Percentiles rank a stretch among this genome's conserved stretches.
Evolutionary conservation across 2,888 invertebrate species (phyloP).

Genomic region (Habrosyne pyritoides): DNA sequence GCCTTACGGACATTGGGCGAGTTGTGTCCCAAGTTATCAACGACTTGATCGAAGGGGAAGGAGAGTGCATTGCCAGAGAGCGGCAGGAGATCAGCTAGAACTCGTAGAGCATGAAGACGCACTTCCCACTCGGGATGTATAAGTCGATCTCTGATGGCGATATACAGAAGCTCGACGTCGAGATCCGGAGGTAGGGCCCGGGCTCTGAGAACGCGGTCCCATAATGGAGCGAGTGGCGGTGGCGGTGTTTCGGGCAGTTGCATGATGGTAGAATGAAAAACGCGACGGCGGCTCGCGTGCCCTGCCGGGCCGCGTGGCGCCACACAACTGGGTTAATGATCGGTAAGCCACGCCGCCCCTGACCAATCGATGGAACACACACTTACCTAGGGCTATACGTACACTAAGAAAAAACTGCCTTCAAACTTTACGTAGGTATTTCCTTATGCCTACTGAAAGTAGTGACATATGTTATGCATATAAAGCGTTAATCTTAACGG

Average conservation of each 20-base stretch:
- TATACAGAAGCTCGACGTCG: slow-evolving; percentile 86
- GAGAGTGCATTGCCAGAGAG: slow-evolving; percentile 88
- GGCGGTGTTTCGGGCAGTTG: slow-evolving; percentile 77
- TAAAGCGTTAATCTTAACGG: neutral
- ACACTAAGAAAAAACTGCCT: slow-evolving; percentile 21
- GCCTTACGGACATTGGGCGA: slow-evolving; percentile 92
- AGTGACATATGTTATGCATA: neutral
- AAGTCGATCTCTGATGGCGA: slow-evolving; percentile 88
- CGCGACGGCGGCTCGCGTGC: slow-evolving; percentile 38
- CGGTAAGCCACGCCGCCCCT: slow-evolving; percentile 75
- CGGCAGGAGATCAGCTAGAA: slow-evolving; percentile 90
- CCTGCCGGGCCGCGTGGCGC: slow-evolving; percentile 77
- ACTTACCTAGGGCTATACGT: slow-evolving; percentile 26
- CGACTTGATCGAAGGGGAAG: slow-evolving; percentile 88
- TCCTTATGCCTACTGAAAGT: neutral
- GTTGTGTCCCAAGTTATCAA: slow-evolving; percentile 90
- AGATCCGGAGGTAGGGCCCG: slow-evolving; percentile 88
- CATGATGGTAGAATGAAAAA: slow-evolving; percentile 50
- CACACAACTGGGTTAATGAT: slow-evolving; percentile 82
- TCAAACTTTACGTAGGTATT: neutral
- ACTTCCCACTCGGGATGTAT: slow-evolving; percentile 93
- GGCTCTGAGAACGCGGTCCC: slow-evolving; percentile 91
- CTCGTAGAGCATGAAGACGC: slow-evolving; percentile 90
- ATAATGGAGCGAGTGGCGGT: slow-evolving; percentile 87
- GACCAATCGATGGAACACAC: slow-evolving; percentile 77